A percentile compares a stretch with the other conserved stretches of the same genome.
phyloP scores from a whole-genome alignment of 1,140 invertebrate genomes.

The Lineus longissimus region DNA sequence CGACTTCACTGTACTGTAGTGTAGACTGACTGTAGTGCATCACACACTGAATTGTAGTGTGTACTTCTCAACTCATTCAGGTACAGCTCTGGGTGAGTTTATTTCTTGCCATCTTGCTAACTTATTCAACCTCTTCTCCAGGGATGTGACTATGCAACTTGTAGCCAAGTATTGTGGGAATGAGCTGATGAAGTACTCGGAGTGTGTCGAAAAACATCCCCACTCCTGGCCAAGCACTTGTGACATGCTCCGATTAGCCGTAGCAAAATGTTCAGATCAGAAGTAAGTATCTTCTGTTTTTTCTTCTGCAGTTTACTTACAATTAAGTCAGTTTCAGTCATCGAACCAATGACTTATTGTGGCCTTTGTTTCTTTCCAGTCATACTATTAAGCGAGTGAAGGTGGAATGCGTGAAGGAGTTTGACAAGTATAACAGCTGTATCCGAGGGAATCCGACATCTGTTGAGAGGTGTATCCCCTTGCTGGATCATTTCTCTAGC shows the following conservation, averaged over 20 bases:
- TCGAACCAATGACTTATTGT: not conserved
- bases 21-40: too few species aligned
- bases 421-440: slow-evolving; percentile 1
- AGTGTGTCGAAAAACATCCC: slow-evolving; percentile 6
- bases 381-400: not conserved
- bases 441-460: not conserved
- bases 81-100: too few species aligned
- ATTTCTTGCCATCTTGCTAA: too few species aligned
- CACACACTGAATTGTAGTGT: too few species aligned
- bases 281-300: not conserved
- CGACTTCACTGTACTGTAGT: too few species aligned
- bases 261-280: not conserved
- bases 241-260: not conserved
- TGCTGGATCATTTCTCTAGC: not conserved
- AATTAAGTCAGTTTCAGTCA: not conserved
- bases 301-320: not conserved
- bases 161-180: not conserved
- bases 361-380: not conserved
- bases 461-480: not conserved
- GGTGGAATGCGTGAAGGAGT: slow-evolving; percentile 1
- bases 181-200: not conserved
- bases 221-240: slow-evolving; percentile 3
- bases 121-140: too few species aligned
- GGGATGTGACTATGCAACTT: slow-evolving; percentile 4
- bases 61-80: too few species aligned